phyloP scores from a whole-genome alignment of 2,797 vertebrate species.

The Coracias cyanogaster region DNA sequence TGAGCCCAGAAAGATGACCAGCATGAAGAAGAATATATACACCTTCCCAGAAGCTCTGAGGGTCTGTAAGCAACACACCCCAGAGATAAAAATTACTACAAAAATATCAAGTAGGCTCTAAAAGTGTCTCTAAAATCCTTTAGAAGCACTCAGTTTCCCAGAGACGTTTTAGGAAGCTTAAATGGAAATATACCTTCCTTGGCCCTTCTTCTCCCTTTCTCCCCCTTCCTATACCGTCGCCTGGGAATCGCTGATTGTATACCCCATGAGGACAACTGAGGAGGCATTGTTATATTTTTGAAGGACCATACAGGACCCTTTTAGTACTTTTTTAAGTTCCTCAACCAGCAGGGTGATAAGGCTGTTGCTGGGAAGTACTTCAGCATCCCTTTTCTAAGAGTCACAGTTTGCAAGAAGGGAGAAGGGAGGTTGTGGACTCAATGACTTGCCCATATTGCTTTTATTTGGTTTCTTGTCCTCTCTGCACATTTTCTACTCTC shows the following conservation, averaged over 20 bases:
- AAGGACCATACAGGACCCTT: neutral
- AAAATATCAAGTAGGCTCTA: neutral
- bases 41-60: slow-evolving; percentile 94
- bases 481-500: neutral
- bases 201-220: neutral
- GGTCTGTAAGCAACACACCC: slow-evolving; percentile 83
- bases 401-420: neutral
- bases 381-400: neutral
- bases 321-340: neutral
- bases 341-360: neutral
- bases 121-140: neutral
- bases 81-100: slow-evolving; percentile 19
- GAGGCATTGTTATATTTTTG: neutral
- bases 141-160: neutral
- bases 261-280: accelerated
- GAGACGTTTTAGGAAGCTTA: neutral
- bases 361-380: neutral
- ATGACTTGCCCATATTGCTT: neutral
- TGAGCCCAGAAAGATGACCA: slow-evolving; percentile 97
- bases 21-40: slow-evolving; percentile 96
- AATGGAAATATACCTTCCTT: neutral
- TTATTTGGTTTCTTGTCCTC: neutral
- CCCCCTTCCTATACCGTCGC: accelerated
- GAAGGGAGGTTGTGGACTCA: accelerated
- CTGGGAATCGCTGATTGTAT: accelerated